These are phyloP conservation scores for Dioctria linearis DNA, from an alignment of 2,888 invertebrate species.

Conservation along the genomic window DNA sequence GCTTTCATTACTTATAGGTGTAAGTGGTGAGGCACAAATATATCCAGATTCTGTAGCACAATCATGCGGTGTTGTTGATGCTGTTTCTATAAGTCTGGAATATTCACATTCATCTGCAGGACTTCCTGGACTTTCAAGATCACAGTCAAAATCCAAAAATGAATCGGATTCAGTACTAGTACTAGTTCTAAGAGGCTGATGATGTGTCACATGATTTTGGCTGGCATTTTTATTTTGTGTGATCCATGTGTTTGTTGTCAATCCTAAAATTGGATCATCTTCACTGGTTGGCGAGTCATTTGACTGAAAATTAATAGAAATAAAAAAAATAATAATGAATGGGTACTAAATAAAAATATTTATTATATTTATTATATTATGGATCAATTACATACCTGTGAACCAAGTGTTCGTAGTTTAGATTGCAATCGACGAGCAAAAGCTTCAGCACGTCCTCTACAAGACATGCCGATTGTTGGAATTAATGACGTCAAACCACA, in stretches of 20 bases:
- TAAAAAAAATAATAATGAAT: neutral
- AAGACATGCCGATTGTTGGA: conserved; percentile 78
- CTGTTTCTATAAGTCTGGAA: conserved; percentile 72
- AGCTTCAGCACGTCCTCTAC: conserved; percentile 84
- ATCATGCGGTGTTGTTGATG: conserved; percentile 72
- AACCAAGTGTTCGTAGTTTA: conserved; percentile 80
- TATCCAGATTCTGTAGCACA: conserved; percentile 72
- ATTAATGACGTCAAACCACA: conserved; percentile 80
- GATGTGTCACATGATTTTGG: conserved; percentile 68
- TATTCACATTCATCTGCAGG: conserved; percentile 78
- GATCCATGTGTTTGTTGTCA: conserved; percentile 68
- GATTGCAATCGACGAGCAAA: conserved; percentile 85
- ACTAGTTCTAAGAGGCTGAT: conserved; percentile 72
- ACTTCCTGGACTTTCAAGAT: conserved; percentile 79
- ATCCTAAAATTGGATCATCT: conserved; percentile 68
- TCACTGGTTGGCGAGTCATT: conserved; percentile 65
- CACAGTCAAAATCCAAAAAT: conserved; percentile 78
- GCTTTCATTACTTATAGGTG: conserved; percentile 64
- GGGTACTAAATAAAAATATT: neutral
- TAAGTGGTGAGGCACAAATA: conserved; percentile 71
- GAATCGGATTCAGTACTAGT: conserved; percentile 72
- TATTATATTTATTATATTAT: neutral
- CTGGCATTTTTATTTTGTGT: conserved; percentile 66
- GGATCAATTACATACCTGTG: conserved; percentile 15
- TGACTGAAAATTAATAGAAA: conserved; percentile 60